Evolutionary conservation across 2,113 vertebrate genomes (phyloP).

Genomic region (Pseudonaja textilis): DNA sequence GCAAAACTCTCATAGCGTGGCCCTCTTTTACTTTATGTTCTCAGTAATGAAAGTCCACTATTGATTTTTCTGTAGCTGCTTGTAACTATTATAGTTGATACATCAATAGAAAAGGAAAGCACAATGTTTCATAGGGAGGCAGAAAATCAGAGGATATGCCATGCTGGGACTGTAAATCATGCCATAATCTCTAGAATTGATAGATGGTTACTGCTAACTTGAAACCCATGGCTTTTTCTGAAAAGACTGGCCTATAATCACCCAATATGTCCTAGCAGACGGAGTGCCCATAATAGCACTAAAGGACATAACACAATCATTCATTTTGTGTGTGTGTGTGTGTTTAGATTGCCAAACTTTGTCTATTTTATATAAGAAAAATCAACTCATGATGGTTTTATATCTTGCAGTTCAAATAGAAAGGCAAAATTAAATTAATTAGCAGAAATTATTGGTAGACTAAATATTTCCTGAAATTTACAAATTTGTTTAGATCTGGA

Average conservation of each 20-base stretch:
- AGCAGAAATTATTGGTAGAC: neutral
- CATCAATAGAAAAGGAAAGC: slow-evolving; percentile 99
- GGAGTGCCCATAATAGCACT: slow-evolving; percentile 79
- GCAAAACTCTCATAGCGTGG: slow-evolving; percentile 49
- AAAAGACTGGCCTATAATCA: slow-evolving; percentile 59
- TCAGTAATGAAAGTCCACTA: slow-evolving; percentile 92
- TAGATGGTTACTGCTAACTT: slow-evolving; percentile 85
- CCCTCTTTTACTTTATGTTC: slow-evolving; percentile 74
- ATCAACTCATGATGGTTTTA: neutral
- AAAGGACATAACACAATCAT: slow-evolving; percentile 56
- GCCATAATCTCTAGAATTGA: slow-evolving; percentile 86
- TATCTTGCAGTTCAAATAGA: neutral
- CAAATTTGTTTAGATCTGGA: neutral
- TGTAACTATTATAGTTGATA: slow-evolving; percentile 99
- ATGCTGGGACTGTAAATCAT: slow-evolving; percentile 85
- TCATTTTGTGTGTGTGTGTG: slow-evolving; percentile 29
- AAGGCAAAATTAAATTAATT: neutral
- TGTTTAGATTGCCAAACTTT: slow-evolving; percentile 9
- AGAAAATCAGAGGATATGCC: slow-evolving; percentile 80
- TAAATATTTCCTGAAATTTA: neutral
- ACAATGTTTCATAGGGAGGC: slow-evolving; percentile 87
- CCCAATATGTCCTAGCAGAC: slow-evolving; percentile 85
- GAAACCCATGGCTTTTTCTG: slow-evolving; percentile 81
- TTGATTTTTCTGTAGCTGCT: slow-evolving; percentile 98
- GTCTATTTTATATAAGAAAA: slow-evolving; percentile 28